Conservation (phyloP, 2,797 vertebrate species). For the Arvicola amphibius region DNA sequence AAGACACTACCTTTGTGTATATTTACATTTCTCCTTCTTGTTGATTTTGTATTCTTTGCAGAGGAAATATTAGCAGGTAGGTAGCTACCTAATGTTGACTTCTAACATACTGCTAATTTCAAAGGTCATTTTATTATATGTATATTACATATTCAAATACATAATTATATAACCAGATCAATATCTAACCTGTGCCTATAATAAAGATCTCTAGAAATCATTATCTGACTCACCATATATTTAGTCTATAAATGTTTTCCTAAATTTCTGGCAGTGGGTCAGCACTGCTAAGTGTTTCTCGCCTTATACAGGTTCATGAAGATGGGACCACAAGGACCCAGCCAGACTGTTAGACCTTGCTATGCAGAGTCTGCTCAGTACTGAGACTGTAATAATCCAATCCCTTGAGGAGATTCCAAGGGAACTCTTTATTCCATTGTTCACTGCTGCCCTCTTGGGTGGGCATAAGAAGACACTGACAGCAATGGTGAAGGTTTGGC, state of each 20-base stretch:
- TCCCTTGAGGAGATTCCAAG: not conserved
- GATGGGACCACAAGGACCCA: not conserved
- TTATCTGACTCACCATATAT: not conserved
- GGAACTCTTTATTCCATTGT: conserved; percentile 32
- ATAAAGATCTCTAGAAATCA: not conserved
- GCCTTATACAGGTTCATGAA: not conserved
- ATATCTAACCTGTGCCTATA: not conserved
- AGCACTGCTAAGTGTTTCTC: not conserved
- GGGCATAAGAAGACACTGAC: conserved; percentile 13
- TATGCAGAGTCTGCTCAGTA: not conserved
- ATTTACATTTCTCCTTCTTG: not conserved
- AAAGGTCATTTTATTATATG: not conserved
- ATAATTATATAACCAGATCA: not conserved
- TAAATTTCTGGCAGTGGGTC: not conserved
- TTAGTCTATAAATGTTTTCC: not conserved
- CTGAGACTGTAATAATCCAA: not conserved
- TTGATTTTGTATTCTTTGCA: not conserved
- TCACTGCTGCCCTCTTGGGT: conserved; percentile 16
- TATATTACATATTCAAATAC: not conserved
- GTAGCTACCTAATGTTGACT: not conserved
- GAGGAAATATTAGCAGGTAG: not conserved
- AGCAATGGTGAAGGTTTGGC: conserved; percentile 47
- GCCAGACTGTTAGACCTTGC: not conserved
- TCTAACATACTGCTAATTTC: not conserved
- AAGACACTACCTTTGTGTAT: not conserved